These are phyloP conservation scores for Pavo muticus DNA, from an alignment of 2,113 vertebrate genomes.

Conservation along the genomic window DNA sequence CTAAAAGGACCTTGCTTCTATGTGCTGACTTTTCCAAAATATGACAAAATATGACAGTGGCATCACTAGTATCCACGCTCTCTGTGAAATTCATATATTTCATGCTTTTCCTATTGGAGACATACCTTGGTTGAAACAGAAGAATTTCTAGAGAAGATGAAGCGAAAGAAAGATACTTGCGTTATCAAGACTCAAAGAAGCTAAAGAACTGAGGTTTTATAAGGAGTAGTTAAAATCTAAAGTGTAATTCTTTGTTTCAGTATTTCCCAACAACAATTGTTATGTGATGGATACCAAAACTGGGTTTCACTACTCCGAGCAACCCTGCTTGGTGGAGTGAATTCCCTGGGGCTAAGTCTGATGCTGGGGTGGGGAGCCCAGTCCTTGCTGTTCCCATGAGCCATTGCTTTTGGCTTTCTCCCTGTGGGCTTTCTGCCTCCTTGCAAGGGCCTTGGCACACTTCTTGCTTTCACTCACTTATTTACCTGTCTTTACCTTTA, in stretches of 20 bases:
- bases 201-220: not conserved
- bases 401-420: not conserved
- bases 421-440: not conserved
- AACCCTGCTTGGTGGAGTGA: no score
- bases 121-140: not conserved
- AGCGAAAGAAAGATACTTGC: not conserved
- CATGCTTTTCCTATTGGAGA: not conserved
- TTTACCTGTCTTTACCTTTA: not conserved
- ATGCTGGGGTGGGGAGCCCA: not conserved
- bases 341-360: not conserved
- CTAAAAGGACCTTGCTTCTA: not conserved
- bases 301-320: not conserved
- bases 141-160: not conserved
- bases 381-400: not conserved
- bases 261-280: not conserved
- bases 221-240: not conserved
- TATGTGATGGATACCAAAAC: not conserved
- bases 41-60: not conserved
- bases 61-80: not conserved
- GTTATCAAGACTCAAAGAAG: not conserved
- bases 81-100: not conserved
- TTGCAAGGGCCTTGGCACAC: not conserved
- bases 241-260: not conserved
- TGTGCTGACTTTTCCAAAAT: not conserved
- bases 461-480: not conserved